Evolutionary conservation across 2,113 vertebrate genomes (phyloP).

Genomic region (Notechis scutatus): DNA sequence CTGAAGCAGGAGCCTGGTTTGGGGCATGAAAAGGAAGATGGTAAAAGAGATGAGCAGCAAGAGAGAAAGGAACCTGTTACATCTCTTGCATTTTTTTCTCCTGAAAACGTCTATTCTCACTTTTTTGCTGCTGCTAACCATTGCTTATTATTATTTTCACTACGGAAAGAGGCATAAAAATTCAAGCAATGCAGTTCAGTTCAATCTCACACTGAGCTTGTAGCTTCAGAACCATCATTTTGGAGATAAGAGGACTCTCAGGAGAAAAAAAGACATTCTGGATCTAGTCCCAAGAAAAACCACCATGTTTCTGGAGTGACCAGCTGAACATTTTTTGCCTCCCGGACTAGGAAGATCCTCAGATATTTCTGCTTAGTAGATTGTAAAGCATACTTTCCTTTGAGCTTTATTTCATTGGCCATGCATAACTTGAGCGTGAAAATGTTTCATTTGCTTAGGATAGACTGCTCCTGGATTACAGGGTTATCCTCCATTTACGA

Average conservation of each 20-base stretch:
- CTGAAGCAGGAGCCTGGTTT: neutral
- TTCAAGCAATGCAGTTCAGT: neutral
- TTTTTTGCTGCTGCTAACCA: neutral
- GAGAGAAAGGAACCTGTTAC: neutral
- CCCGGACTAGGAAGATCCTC: neutral
- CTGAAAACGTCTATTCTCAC: neutral
- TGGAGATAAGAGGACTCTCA: neutral
- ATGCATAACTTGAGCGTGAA: neutral
- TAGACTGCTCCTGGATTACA: neutral
- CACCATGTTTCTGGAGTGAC: neutral
- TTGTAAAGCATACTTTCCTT: neutral
- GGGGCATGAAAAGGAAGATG: neutral
- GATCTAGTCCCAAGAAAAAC: neutral
- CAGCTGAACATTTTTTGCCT: neutral
- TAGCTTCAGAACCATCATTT: neutral
- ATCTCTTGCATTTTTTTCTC: neutral
- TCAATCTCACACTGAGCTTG: neutral
- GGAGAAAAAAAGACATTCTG: neutral
- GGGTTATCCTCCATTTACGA: too few relatives aligned
- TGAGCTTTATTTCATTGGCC: neutral
- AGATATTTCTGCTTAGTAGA: neutral
- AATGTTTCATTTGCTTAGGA: neutral
- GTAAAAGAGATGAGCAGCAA: neutral
- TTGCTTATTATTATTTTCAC: neutral
- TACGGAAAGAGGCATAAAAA: neutral